Base-by-base conservation (phyloP, 2,113 vertebrate species). In the Paedocypris sp. region DNA sequence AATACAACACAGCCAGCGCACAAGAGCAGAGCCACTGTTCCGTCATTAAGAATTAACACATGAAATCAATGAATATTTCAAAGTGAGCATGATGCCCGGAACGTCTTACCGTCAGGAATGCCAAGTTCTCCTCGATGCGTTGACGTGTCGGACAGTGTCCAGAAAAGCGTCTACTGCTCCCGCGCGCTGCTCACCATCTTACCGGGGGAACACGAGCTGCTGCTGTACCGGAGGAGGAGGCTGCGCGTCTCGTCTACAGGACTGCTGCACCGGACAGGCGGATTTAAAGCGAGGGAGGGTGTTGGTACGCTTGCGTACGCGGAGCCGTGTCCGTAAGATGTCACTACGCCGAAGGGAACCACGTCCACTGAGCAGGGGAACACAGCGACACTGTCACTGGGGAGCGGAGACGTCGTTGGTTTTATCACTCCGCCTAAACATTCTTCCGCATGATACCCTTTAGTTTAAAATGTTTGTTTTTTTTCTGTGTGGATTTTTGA, bases 291-390 rank as follows among this genome's bases (percentile, higher is more conserved):
- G 12, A 70, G 79, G 69, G 76, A 69, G 69, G 74, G 79, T 75
- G 75, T 66, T 16, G 62, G 59, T 57, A 64, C 76, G 77, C 79
- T 83, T 83, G n/a, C n/a, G n/a, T n/a, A 84, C 83, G 80, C 76
- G 70, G 77, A 71, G 60, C 72, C 68, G 73, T 67, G 83, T 82
- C 79, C 79, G 81, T 80, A 79, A 79, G 75, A 81, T 68, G 77
- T 79, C 72, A 53, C 71, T 65, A 74, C 66, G 74, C 73, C 70
- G 61, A 81, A 79, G 80, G 80, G 77, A 73, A 79, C 68, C n/a
- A 62, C 58, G 45, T 54, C 15, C n/a, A 47, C 47, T 45, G 60
- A 72, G 73, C 38, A 51, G 56, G 10, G n/a, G 18, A 29, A 2
- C 35, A 15, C 20, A 22, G 18, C 38, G 39, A 53, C 58, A n/a